phyloP scores from a whole-genome alignment of 1,140 invertebrate species.

The Ctenoplectra terminalis region DNA sequence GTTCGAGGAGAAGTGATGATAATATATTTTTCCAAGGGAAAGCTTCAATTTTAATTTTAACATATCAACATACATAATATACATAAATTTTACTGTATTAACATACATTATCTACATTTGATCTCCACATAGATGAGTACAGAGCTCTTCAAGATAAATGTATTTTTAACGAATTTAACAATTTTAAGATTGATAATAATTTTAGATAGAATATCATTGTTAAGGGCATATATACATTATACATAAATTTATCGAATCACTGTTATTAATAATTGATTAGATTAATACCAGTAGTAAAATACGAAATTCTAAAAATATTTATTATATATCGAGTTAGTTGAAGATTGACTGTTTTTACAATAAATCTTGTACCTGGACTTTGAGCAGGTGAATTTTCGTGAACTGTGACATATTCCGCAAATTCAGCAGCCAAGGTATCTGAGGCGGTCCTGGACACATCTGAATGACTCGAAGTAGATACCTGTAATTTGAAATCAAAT shows the following conservation, averaged over 20 bases:
- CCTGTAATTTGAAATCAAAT: constrained; percentile 62
- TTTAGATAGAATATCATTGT: not conserved
- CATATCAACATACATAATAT: not conserved
- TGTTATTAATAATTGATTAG: not conserved
- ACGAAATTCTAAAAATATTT: not conserved
- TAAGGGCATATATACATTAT: not conserved
- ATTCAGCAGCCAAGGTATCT: constrained; percentile 92
- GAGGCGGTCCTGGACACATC: constrained; percentile 91
- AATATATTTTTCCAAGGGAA: not conserved
- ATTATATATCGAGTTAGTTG: not conserved
- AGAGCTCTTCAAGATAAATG: not conserved
- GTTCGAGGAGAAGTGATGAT: constrained; percentile 7
- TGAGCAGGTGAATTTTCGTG: constrained; percentile 71
- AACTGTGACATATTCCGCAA: constrained; percentile 90
- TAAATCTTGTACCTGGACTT: constrained; percentile 68
- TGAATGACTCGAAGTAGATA: constrained; percentile 84
- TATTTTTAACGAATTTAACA: not conserved
- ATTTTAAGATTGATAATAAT: not conserved
- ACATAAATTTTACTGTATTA: not conserved
- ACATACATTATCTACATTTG: not conserved
- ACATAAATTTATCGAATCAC: not conserved
- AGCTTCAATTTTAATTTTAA: not conserved
- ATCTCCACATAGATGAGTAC: constrained; percentile 11
- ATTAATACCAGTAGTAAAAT: not conserved
- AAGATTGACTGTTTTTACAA: not conserved